A percentile compares a stretch with the other conserved stretches of the same genome.
Conservation (phyloP, 2,888 invertebrate species). For the Saturnia japonica region DNA sequence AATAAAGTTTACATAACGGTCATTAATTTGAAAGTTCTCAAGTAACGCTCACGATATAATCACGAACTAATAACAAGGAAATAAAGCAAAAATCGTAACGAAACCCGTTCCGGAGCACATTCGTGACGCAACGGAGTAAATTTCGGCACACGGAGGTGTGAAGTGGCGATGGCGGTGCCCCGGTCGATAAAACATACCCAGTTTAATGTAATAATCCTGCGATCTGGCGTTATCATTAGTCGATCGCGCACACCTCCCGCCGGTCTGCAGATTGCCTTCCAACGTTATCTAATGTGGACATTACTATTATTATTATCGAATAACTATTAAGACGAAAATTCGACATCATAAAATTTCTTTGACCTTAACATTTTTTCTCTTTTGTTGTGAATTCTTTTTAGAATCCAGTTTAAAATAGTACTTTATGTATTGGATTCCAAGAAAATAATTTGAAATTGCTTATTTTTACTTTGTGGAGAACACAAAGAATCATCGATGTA, state of each 20-base stretch:
- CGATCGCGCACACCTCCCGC: constrained; percentile 76
- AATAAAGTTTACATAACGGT: background rate
- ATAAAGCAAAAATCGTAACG: constrained; percentile 16
- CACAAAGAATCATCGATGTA: background rate
- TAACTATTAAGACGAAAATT: background rate
- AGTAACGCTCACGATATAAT: background rate
- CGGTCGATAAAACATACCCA: constrained; percentile 61
- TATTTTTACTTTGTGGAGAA: background rate
- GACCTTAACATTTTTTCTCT: background rate
- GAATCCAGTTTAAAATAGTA: background rate
- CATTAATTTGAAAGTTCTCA: background rate
- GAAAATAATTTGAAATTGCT: background rate
- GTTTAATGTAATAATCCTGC: constrained; percentile 80
- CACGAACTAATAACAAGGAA: constrained; percentile 1
- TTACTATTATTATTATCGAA: constrained; percentile 23
- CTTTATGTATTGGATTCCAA: background rate
- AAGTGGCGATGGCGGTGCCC: constrained; percentile 40
- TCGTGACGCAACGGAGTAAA: constrained; percentile 42
- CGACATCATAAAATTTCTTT: background rate
- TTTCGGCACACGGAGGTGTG: constrained; percentile 60
- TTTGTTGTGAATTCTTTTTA: background rate
- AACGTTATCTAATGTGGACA: constrained; percentile 69
- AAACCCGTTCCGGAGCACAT: constrained; percentile 31
- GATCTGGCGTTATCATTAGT: constrained; percentile 76
- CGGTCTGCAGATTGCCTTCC: constrained; percentile 70